Percentiles rank a stretch among this genome's conserved stretches.
These are phyloP conservation scores for Phenganax stokvisi DNA, from an alignment of 92 coral and sea anemone genomes.

Conservation along the genomic window DNA sequence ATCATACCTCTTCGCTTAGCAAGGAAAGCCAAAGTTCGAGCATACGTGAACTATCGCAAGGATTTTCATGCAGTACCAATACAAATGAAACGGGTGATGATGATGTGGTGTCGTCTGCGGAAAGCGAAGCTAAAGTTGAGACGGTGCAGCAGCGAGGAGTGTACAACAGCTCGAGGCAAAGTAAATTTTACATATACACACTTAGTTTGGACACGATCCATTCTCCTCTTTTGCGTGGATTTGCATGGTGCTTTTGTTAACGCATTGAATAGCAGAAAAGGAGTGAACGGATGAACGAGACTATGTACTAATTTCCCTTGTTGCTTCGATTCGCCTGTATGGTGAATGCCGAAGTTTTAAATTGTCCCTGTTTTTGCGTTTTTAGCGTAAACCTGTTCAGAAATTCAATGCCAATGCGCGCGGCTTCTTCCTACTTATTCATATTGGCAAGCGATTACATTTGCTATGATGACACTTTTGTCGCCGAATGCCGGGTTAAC, in stretches of 20 bases:
- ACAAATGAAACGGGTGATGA: neutral
- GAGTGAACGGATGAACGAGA: neutral
- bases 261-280: neutral
- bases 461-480: too few relatives aligned
- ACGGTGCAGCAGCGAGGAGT: neutral
- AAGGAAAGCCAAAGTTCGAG: conserved; percentile 2
- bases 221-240: too few relatives aligned
- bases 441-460: too few relatives aligned
- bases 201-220: too few relatives aligned
- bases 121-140: conserved; percentile 19
- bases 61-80: neutral
- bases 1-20: neutral
- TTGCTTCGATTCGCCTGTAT: neutral
- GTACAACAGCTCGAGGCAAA: neutral
- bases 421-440: too few relatives aligned
- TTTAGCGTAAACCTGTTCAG: too few relatives aligned
- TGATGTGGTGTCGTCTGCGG: neutral
- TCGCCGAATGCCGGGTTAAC: too few relatives aligned
- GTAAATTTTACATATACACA: neutral
- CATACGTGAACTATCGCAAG: neutral
- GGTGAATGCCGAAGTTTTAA: too few relatives aligned
- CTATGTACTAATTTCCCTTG: neutral
- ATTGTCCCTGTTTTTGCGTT: too few relatives aligned
- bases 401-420: too few relatives aligned
- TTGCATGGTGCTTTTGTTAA: neutral